Conservation (phyloP, 1,140 invertebrate species). For the Trachymyrmex septentrionalis region DNA sequence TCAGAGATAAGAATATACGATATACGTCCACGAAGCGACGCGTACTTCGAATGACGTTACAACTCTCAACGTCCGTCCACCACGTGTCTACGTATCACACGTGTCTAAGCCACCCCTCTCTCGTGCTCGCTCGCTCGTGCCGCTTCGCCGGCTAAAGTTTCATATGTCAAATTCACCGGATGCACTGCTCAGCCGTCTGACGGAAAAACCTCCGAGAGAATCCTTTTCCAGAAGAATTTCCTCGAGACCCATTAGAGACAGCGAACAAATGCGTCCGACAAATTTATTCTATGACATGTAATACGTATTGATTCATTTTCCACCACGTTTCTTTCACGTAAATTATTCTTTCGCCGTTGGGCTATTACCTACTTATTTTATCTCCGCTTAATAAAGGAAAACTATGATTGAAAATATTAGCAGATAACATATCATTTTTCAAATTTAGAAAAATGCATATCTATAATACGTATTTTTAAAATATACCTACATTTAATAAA, state of each 20-base stretch:
- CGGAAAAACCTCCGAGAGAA: background rate
- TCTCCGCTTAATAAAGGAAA: background rate
- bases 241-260: background rate
- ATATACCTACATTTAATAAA: background rate
- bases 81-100: conserved; percentile 65
- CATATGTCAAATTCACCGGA: background rate
- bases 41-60: background rate
- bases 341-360: background rate
- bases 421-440: background rate
- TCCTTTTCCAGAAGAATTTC: background rate
- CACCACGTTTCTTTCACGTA: background rate
- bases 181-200: background rate
- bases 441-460: background rate
- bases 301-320: conserved; percentile 4
- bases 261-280: background rate
- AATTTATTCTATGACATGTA: background rate
- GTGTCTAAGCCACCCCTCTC: conserved; percentile 12
- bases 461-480: background rate
- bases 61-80: conserved; percentile 39
- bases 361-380: background rate
- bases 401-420: background rate
- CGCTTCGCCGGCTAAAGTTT: background rate
- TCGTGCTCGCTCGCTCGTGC: background rate
- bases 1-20: background rate
- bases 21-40: background rate